phyloP scores from a whole-genome alignment of 1,140 invertebrate species.

The Zaprionus kolodkinae region DNA sequence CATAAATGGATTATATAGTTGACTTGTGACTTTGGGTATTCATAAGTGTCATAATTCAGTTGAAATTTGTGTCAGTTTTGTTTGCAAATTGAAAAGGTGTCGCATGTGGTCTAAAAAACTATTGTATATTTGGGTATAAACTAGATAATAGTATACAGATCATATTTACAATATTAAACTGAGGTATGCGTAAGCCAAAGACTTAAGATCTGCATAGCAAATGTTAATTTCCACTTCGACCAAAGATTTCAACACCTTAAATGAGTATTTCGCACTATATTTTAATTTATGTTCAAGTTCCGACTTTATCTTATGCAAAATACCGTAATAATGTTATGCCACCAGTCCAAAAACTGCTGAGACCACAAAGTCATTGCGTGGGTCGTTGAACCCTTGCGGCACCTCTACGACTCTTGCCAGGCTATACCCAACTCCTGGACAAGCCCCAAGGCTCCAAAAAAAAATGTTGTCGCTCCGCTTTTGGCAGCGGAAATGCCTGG shows the following conservation, averaged over 20 bases:
- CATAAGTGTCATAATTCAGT: conserved; percentile 75
- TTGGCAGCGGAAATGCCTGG: conserved; percentile 45
- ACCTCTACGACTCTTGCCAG: not conserved
- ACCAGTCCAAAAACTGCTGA: not conserved
- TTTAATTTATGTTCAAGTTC: conserved; percentile 6
- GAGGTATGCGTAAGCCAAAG: no score
- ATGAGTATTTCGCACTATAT: not conserved
- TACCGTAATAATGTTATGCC: conserved; percentile 4
- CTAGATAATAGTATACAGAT: not conserved
- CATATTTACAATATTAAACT: not conserved
- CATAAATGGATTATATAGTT: conserved; percentile 57
- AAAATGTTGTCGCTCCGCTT: conserved; percentile 32
- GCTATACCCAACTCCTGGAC: conserved; percentile 4
- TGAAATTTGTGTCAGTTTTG: conserved; percentile 67
- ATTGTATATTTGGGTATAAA: not conserved
- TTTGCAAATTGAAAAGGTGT: conserved; percentile 43
- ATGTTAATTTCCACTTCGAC: not conserved
- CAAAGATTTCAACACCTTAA: not conserved
- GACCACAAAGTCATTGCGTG: conserved; percentile 1
- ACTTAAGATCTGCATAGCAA: not conserved
- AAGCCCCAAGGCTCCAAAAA: conserved; percentile 31
- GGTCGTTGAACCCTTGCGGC: conserved; percentile 18
- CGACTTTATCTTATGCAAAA: conserved; percentile 15
- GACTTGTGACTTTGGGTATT: conserved; percentile 19
- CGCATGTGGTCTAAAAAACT: conserved; percentile 25